Conservation (phyloP, 2,113 vertebrate genomes). For the Steatornis caripensis region DNA sequence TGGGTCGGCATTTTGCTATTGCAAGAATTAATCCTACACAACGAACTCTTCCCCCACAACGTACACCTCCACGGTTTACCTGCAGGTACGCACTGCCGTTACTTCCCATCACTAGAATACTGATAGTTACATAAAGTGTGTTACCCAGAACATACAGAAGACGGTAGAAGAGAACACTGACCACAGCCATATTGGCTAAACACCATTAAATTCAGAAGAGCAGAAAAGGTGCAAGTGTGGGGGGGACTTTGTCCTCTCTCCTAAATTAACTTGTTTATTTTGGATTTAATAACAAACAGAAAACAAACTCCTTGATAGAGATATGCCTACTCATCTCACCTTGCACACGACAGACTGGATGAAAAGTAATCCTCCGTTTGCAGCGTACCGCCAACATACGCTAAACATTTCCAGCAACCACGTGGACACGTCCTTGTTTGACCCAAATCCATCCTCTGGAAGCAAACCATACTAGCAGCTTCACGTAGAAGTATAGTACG, state of each 20-base stretch:
- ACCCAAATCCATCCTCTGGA: not conserved
- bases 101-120: not conserved
- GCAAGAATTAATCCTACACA: not conserved
- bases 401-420: not conserved
- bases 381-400: not conserved
- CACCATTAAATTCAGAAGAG: not conserved
- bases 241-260: not conserved
- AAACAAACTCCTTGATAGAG: not conserved
- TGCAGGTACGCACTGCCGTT: not conserved
- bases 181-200: not conserved
- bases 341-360: not conserved
- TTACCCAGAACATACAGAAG: not conserved
- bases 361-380: not conserved
- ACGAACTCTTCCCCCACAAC: not conserved
- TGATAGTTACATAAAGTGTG: fast-evolving
- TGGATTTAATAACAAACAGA: not conserved
- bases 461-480: not conserved
- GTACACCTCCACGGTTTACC: not conserved
- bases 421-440: not conserved
- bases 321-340: not conserved
- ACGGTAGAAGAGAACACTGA: not conserved
- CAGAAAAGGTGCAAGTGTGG: not conserved
- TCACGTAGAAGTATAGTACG: not conserved
- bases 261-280: not conserved
- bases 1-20: not conserved